Evolutionary conservation across 2,797 vertebrate species (phyloP), one percentile per base, ranked within the genome.

Genomic region (Malacoraja senta): DNA sequence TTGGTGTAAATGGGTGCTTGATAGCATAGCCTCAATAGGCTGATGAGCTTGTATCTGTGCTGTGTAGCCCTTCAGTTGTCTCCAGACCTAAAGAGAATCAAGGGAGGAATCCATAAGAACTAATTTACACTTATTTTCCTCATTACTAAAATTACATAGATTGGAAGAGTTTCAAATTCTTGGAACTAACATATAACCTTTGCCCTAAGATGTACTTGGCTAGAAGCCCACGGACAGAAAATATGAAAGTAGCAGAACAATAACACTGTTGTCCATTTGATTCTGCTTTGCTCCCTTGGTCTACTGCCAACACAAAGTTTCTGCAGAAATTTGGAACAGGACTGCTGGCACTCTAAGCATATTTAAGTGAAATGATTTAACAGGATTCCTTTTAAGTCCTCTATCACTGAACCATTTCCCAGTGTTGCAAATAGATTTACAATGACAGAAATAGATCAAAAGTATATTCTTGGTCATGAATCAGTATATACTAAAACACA

Each of bases 191-290:
- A 95, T 94, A 71, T 93, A 94, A 95, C 95, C 94, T 93, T 93
- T 94, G 94, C 93, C 93, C 93, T 94, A 95, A 95, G 94, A 93
- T 95, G 94, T 93, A 94, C 94, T 32, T 95, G 94, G 94, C 94
- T 93, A 38, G 83, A 58, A 93, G 94, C 76, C 94, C 95, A 95
- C 76, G 93, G 81, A 93, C 94, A 95, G 74, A 61, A 93, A 90
- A 93, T 93, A 83, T 93, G 95, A 94, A 94, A 93, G 94, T 78
- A 94, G 92, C 68, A 95, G 94, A 95, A 96, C 94, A 96, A 96
- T 95, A 95, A 94, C 94, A 95, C 93, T 94, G 94, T 94, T 96
- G 95, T 95, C 96, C 96, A 95, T 94, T 96, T 94, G 95, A 94
- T 93, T 90, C 91, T 93, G 94, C 93, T 94, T 93, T 94, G 94